phyloP scores from a whole-genome alignment of 2,888 invertebrate species.

The Patella pellucida region DNA sequence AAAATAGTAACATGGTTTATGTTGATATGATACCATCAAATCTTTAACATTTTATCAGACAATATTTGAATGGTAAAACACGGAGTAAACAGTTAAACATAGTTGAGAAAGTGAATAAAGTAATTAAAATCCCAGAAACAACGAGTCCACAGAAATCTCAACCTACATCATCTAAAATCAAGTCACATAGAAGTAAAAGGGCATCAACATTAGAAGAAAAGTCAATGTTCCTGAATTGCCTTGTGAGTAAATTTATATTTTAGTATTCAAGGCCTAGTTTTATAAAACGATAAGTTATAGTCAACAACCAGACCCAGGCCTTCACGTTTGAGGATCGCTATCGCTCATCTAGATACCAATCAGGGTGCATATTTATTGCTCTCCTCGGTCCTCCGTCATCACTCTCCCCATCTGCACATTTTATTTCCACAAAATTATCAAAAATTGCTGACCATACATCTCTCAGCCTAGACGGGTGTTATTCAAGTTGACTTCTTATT shows the following conservation, averaged over 20 bases:
- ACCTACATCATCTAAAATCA: not conserved
- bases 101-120: not conserved
- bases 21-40: not conserved
- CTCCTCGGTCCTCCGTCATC: no score
- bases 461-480: no score
- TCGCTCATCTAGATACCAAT: no score
- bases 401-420: no score
- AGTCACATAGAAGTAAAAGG: slow-evolving; percentile 31
- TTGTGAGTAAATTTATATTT: slow-evolving; percentile 48
- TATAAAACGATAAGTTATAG: no score
- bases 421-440: no score
- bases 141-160: not conserved
- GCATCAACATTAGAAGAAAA: slow-evolving; percentile 64
- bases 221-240: slow-evolving; percentile 51
- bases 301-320: no score
- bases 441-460: no score
- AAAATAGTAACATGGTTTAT: not conserved
- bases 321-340: no score
- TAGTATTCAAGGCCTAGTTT: not conserved
- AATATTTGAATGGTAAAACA: slow-evolving; percentile 37
- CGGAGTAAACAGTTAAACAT: slow-evolving; percentile 6
- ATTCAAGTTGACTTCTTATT: no score
- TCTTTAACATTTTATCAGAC: slow-evolving; percentile 31
- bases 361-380: no score
- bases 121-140: not conserved